Evolutionary conservation across 2,797 vertebrate species (phyloP), one percentile per base, ranked within the genome.

Genomic region (Agapornis canus): DNA sequence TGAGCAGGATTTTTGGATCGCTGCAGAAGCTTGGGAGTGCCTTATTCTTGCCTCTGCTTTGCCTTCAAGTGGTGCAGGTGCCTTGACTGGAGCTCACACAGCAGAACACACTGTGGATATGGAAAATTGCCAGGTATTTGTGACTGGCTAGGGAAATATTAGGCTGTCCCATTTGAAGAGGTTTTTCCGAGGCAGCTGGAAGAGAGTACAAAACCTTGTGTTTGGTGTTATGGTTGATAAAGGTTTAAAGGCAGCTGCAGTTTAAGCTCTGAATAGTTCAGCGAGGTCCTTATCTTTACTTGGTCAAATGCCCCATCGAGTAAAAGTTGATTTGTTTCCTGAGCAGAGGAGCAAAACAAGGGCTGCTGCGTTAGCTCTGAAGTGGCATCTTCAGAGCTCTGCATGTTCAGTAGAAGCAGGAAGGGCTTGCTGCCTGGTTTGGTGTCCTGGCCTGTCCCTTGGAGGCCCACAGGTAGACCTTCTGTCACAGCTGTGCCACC

Each of bases 401-500:
- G 16, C 7, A 2, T 20, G 12, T 65, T 69, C 29, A 21, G 40
- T 19, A 47, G 43, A 49, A 69, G 25, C 0, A 1, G 23, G 29
- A 32, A 82, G 29, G 19, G 7, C 26, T 65, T 42, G 20, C 47
- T 75, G 42, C 23, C 68, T 22, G 19, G 23, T 51, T 49, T 42
- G 37, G 29, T 37, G 26, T 65, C 47, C 35, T 40, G 47, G 26
- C 31, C 57, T 40, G 27, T 51, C 16, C 42, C 80, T 43, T 66
- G 43, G 32, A 63, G n/a, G 13, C 60, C 43, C 1, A 0, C 0
- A 0, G 37, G 37, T 29, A 2, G 13, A 8, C 37, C 71, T 63
- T 57, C 51, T 75, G 40, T 15, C 2, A 5, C n/a, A 22, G 20
- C 37, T 27, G 11, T 84, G 47, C 27, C 26, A 59, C n/a, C 10